Evolutionary conservation across 2,797 vertebrate genomes (phyloP).

Genomic region (Channa striata): DNA sequence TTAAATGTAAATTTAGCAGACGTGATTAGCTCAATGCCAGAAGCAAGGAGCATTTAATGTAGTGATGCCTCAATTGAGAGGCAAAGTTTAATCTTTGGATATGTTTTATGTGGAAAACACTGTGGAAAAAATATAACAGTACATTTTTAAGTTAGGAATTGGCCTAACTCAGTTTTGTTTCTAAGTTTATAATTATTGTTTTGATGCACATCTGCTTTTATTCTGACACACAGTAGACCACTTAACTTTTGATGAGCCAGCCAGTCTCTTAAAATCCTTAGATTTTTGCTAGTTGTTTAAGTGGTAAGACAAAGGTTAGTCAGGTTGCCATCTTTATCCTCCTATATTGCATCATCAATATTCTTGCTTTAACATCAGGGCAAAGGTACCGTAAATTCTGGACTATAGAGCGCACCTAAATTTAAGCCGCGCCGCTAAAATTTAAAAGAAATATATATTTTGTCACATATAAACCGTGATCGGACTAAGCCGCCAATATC

Average conservation of each 20-base stretch:
- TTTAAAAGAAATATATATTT: too few species aligned
- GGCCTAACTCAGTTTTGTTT: neutral
- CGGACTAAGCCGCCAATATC: too few species aligned
- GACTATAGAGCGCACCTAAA: too few species aligned
- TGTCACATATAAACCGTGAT: too few species aligned
- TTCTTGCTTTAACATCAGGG: slow-evolving; percentile 50
- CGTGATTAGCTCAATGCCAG: slow-evolving; percentile 28
- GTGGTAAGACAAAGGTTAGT: slow-evolving; percentile 12
- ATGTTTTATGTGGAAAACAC: slow-evolving; percentile 2
- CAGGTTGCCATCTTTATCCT: slow-evolving; percentile 19
- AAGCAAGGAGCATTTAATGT: slow-evolving; percentile 33
- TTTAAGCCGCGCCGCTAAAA: too few species aligned
- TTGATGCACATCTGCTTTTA: neutral
- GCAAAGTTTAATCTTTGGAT: neutral
- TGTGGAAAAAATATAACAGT: neutral
- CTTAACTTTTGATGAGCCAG: neutral
- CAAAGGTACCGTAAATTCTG: too few species aligned
- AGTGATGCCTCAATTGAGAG: slow-evolving; percentile 19
- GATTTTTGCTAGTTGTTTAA: neutral
- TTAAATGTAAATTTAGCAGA: slow-evolving; percentile 24
- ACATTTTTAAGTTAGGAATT: neutral
- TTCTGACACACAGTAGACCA: neutral
- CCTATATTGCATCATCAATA: slow-evolving; percentile 40
- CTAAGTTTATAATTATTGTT: neutral
- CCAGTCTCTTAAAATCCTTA: neutral